Percentiles rank a stretch among this genome's conserved stretches.
Evolutionary conservation across 1,140 invertebrate genomes (phyloP).

Genomic region (Lepidostoma basale): DNA sequence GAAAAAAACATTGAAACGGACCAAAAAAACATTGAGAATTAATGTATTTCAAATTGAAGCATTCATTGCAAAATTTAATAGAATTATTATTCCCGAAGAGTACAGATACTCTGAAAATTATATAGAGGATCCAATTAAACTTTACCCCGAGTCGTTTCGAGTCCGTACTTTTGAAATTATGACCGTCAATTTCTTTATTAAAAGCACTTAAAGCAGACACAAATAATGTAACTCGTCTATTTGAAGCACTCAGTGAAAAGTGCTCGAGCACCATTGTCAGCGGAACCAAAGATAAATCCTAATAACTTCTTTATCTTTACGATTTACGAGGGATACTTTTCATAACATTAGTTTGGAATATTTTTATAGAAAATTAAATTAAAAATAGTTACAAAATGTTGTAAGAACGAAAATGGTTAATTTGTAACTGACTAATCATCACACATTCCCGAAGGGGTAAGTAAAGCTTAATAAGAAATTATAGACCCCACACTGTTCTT

Average conservation of each 20-base stretch:
- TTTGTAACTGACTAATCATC: background rate
- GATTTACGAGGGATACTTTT: too few relatives aligned
- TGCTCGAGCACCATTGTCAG: background rate
- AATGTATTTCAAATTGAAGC: too few relatives aligned
- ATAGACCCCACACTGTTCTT: too few relatives aligned
- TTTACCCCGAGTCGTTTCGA: background rate
- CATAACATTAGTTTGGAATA: too few relatives aligned
- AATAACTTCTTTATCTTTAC: background rate
- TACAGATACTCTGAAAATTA: too few relatives aligned
- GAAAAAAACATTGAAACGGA: too few relatives aligned
- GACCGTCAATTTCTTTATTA: background rate
- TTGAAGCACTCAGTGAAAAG: background rate
- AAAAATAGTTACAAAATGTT: background rate
- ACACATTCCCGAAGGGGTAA: too few relatives aligned
- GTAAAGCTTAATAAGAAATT: too few relatives aligned
- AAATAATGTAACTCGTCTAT: constrained; percentile 5
- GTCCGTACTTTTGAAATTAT: background rate
- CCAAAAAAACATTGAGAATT: too few relatives aligned
- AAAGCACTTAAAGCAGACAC: constrained; percentile 5
- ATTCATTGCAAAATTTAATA: too few relatives aligned
- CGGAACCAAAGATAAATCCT: background rate
- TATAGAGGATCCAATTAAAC: background rate
- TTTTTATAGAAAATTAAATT: background rate
- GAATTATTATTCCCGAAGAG: too few relatives aligned
- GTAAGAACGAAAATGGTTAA: background rate